Conservation (phyloP, 1,140 invertebrate genomes). For the Calephelis virginiensis region DNA sequence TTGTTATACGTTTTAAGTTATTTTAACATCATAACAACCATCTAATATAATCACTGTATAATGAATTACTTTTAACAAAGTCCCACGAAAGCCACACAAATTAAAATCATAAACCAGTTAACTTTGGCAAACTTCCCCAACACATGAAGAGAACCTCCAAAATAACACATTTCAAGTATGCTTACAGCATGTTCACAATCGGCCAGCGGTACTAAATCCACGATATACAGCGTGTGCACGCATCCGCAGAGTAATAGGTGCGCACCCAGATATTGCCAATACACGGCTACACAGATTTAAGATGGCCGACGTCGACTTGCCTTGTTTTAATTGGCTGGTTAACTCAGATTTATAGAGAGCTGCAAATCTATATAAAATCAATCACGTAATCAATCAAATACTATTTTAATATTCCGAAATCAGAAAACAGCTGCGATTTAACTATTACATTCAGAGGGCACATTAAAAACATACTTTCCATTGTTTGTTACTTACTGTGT, state of each 20-base stretch:
- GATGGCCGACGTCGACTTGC: constrained; percentile 67
- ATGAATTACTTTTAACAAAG: no score
- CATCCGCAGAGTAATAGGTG: constrained; percentile 42
- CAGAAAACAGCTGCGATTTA: no score
- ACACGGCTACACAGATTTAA: constrained; percentile 65
- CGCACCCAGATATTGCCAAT: constrained; percentile 64
- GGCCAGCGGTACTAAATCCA: constrained; percentile 39
- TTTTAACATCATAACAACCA: no score
- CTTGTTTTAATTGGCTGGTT: constrained; percentile 67
- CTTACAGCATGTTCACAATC: constrained; percentile 33
- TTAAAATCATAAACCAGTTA: background rate
- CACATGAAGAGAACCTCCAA: constrained; percentile 9
- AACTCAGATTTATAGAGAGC: constrained; percentile 39
- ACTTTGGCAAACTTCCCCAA: background rate
- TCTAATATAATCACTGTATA: no score
- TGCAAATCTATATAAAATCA: constrained; percentile 15
- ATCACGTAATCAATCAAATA: no score
- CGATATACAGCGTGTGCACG: constrained; percentile 42
- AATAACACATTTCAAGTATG: constrained; percentile 26
- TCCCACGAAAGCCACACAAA: no score
- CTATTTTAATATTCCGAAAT: no score
- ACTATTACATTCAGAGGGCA: no score
- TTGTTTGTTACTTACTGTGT: no score
- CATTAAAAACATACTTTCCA: no score
- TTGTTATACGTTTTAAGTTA: no score